phyloP scores from a whole-genome alignment of 2,888 invertebrate species.

The Monochamus alternatus region DNA sequence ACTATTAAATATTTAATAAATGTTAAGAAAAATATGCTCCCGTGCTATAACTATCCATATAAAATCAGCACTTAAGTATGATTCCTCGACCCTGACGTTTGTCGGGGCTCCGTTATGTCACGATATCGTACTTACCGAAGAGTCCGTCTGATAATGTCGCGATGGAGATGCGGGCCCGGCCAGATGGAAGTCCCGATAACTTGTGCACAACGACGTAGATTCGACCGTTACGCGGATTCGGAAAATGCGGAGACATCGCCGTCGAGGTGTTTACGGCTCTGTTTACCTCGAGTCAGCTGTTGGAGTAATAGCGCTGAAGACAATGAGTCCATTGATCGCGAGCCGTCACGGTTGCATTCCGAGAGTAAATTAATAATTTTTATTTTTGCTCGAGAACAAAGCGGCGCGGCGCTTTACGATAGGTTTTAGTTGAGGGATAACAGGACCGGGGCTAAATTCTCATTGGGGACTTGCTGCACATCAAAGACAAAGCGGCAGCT shows the following conservation, averaged over 20 bases:
- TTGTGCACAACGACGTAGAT: conserved; percentile 13
- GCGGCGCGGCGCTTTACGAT: background rate
- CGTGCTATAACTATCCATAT: conserved; percentile 43
- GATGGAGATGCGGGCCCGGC: conserved; percentile 14
- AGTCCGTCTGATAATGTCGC: conserved; percentile 28
- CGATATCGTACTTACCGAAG: conserved; percentile 33
- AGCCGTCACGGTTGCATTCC: conserved; percentile 1
- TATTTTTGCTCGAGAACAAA: background rate
- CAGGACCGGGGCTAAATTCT: background rate
- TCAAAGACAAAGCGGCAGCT: background rate
- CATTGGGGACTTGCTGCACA: background rate
- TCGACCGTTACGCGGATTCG: conserved; percentile 12
- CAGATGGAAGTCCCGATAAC: conserved; percentile 25
- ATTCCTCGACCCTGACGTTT: conserved; percentile 46
- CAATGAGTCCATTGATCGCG: conserved; percentile 18
- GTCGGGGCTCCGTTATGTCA: conserved; percentile 48
- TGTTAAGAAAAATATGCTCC: background rate
- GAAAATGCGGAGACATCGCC: conserved; percentile 14
- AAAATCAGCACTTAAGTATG: conserved; percentile 42
- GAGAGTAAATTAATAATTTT: conserved; percentile 11
- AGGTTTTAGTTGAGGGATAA: background rate
- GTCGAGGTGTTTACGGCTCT: conserved; percentile 15
- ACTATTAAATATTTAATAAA: no score
- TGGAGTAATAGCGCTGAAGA: conserved; percentile 10
- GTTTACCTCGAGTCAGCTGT: conserved; percentile 25